Base-by-base conservation (phyloP, 2,888 invertebrate genomes). In the Latrodectus elegans region DNA sequence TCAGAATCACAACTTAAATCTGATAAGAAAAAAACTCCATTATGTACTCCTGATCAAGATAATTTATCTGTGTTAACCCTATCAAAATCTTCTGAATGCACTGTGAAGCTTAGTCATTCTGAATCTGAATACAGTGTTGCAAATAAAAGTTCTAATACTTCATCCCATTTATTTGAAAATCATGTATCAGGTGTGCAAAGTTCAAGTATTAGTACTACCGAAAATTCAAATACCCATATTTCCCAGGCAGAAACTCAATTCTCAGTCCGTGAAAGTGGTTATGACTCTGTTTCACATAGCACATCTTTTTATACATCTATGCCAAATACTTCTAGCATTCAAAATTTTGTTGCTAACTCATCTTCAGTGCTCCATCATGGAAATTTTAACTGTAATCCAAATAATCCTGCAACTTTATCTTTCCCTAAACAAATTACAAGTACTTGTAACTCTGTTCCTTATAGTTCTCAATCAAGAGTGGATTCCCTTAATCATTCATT, bases 401-500 rank as follows among this genome's bases (percentile, higher is more conserved):
- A 68, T 11, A 82, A 55, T 60, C 26, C 77, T 12, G 51, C 53
- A 12, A 87, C 49, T 17, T 60, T 81, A 51, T 71, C 87, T 52
- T 77, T 74, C 52, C 60, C 87, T 14, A 60, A 78, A 60, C 78
- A 77, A 70, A 17, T 70, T 49, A 72, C 78, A 4, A 73, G 49
- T 52, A 53, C 74, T 51, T 26, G 72, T 67, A 70, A 52, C n/a
- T 74, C 67, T 51, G 74, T 70, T 38, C 53, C 65, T n/a, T 74
- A 67, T 11, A 77, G 72, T 51, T 74, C 87, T 51, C 83, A 82
- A 14, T 64, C 77, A 15, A 75, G 80, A 72, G 52, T 73, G n/a
- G 86, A 86, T 53, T 70, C 75, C 38, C 76, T 88, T 22, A 88
- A 83, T 67, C 88, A 88, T 60, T 88, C 88, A 17, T 52, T 88